These are phyloP conservation scores for Ptychobarbus kaznakovi DNA, from an alignment of 2,797 vertebrate genomes.

Conservation along the genomic window DNA sequence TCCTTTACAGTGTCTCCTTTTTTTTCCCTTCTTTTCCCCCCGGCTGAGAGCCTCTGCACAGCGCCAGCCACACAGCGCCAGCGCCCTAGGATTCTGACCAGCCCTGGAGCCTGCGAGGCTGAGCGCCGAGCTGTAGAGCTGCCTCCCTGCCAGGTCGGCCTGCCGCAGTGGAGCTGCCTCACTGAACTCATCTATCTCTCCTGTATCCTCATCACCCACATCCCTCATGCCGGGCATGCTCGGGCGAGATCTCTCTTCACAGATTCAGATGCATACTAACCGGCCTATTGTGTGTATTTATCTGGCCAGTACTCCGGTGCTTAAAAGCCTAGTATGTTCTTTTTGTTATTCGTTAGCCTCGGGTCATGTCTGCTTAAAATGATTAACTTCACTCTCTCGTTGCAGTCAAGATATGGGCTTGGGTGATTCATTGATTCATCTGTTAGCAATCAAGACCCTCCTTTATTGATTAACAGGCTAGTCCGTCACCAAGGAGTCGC, in stretches of 20 bases:
- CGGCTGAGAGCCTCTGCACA: too few relatives aligned
- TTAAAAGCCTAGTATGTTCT: conserved; percentile 30
- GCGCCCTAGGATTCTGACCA: conserved; percentile 40
- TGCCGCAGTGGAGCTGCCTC: too few relatives aligned
- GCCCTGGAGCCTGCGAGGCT: conserved; percentile 17
- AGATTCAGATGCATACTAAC: background rate
- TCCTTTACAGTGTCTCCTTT: conserved; percentile 63
- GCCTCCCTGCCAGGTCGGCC: too few relatives aligned
- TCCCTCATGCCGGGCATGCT: too few relatives aligned
- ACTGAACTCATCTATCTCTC: conserved; percentile 61
- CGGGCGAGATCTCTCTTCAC: conserved; percentile 22
- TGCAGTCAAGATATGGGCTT: conserved; percentile 65
- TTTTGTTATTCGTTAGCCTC: conserved; percentile 29
- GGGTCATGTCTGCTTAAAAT: conserved; percentile 45
- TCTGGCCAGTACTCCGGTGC: background rate
- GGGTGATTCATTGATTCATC: conserved; percentile 71
- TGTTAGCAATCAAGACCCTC: conserved; percentile 69
- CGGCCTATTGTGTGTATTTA: conserved; percentile 36
- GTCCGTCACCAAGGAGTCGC: conserved; percentile 67
- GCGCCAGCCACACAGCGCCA: background rate
- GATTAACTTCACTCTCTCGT: conserved; percentile 68
- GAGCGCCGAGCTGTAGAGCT: conserved; percentile 54
- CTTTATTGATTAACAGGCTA: conserved; percentile 67
- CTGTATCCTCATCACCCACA: conserved; percentile 49
- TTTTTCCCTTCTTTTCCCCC: conserved; percentile 64